Base-by-base conservation (phyloP, 2,113 vertebrate species). In the Anolis carolinensis region DNA sequence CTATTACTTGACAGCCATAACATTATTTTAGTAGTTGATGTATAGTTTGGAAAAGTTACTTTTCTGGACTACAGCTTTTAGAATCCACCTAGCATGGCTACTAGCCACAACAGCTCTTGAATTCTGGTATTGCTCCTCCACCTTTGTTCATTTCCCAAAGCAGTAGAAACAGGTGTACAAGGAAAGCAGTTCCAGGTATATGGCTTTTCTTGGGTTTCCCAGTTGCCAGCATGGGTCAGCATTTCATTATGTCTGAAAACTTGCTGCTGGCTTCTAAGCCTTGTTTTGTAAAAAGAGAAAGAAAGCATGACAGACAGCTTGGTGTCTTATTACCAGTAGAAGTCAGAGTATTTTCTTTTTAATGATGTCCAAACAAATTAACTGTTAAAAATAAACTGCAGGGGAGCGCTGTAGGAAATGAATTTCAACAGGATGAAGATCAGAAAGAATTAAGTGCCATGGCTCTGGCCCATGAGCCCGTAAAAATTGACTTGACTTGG, bases 401-500 rank as follows among this genome's bases (percentile, higher is more conserved):
- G 71, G 36, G 73, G 88, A 90, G 86, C 91, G 85, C 87, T 93
- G 90, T 70, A 63, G 83, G 90, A 95, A 93, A 90, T 5, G 1
- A 88, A 94, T 90, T 90, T 92, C 87, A 93, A 81, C 84, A 92
- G 89, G 83, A 1, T 0, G 91, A 92, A 88, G 91, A 95, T 93
- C 90, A 94, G 91, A 91, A 89, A 73, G 75, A 95, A 95, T 94
- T 94, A 94, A 94, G 85, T 87, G 82, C 76, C 85, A 93, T 75
- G 90, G 71, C 76, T 91, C 82, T 90, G 74, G 83, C 36, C 85
- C 70, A 65, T 65, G 34, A 81, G 83, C 83, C 93, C 0, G 0
- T 91, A 93, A 95, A 92, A 96, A 95, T 6, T 93, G 91, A 95
- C 95, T 92, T 93, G 93, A 94, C 85, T 95, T 94, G 94, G 50